These are phyloP conservation scores for human (Homo sapiens) DNA, from an alignment of 2,113 vertebrate genomes.

Conservation along the genomic window DNA sequence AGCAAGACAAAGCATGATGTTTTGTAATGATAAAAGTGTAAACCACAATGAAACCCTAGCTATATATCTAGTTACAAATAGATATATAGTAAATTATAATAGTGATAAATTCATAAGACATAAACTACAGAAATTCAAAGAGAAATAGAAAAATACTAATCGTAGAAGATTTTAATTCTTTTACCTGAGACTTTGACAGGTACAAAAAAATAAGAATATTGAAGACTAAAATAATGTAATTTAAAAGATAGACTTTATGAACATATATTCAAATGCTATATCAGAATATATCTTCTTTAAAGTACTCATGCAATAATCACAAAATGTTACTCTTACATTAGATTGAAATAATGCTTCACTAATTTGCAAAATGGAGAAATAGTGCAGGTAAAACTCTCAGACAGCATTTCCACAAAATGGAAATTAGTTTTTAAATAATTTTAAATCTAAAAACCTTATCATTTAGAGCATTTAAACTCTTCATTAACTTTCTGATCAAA, in stretches of 20 bases:
- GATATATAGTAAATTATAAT: neutral
- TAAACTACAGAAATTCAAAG: neutral
- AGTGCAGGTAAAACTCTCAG: neutral
- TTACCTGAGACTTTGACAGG: neutral
- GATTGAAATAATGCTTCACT: neutral
- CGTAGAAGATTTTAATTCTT: neutral
- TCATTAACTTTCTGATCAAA: neutral
- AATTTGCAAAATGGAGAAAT: neutral
- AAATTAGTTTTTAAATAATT: neutral
- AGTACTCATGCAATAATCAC: neutral
- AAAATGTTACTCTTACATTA: neutral
- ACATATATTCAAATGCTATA: neutral
- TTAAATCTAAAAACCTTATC: slow-evolving; percentile 4
- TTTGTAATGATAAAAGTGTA: neutral
- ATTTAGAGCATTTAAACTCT: neutral
- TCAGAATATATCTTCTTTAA: neutral
- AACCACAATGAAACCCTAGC: neutral
- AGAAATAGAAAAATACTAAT: neutral
- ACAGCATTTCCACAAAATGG: neutral
- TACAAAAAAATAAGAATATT: slow-evolving; percentile 1
- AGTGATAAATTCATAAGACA: neutral
- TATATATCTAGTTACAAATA: neutral
- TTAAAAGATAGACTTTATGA: neutral
- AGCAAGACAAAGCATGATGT: neutral
- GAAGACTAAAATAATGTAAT: neutral